Conservation (phyloP, 2,888 invertebrate species). For the Leptinotarsa peninsularis region DNA sequence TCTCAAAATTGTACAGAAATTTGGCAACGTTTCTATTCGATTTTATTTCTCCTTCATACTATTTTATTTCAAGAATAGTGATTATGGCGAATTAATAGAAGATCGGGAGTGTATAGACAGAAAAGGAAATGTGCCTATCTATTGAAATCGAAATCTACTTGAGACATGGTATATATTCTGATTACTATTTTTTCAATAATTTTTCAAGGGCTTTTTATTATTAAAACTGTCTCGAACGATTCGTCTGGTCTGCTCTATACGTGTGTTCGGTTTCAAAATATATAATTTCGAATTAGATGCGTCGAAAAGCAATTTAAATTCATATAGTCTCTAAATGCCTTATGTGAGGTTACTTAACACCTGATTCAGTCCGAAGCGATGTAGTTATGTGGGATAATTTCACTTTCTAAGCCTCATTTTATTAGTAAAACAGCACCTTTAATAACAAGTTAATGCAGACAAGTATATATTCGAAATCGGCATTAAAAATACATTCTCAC, state of each 20-base stretch:
- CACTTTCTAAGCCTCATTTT: constrained; percentile 15
- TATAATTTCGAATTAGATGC: not conserved
- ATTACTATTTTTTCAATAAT: not conserved
- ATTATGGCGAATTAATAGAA: too few species aligned
- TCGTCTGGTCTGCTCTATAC: not conserved
- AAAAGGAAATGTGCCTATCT: too few species aligned
- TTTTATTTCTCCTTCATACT: too few species aligned
- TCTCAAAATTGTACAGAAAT: too few species aligned
- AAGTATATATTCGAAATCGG: constrained; percentile 2
- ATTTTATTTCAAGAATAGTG: too few species aligned
- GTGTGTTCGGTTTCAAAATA: not conserved
- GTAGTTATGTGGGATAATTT: constrained; percentile 14
- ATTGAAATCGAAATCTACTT: too few species aligned
- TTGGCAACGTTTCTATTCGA: too few species aligned
- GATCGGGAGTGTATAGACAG: too few species aligned
- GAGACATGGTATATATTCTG: not conserved
- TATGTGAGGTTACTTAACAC: constrained; percentile 3
- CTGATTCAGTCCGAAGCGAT: not conserved
- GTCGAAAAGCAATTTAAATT: constrained; percentile 10
- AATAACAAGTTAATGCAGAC: constrained; percentile 14
- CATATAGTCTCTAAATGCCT: constrained; percentile 5
- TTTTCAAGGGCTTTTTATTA: not conserved
- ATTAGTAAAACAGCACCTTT: constrained; percentile 13
- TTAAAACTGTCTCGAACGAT: not conserved
- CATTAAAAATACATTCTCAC: constrained; percentile 17